Evolutionary conservation across 2,797 vertebrate species (phyloP).

Genomic region (Chlorospingus flavigularis): DNA sequence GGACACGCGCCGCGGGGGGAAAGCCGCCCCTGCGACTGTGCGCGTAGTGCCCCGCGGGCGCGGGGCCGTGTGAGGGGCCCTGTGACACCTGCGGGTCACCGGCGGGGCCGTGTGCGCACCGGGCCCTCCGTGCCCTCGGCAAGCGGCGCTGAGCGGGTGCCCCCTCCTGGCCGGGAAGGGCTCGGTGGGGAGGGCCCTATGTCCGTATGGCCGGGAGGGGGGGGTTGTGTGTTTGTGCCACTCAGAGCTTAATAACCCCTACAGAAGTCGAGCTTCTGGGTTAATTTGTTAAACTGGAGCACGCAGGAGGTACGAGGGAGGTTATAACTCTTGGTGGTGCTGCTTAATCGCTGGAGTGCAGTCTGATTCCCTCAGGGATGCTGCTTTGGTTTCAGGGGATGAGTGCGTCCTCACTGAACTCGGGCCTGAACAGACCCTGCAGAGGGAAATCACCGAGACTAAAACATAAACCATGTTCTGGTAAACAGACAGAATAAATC

Average conservation of each 20-base stretch:
- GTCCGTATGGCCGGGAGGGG: rapidly evolving
- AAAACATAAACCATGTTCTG: neutral
- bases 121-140: neutral
- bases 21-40: rapidly evolving
- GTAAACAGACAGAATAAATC: neutral
- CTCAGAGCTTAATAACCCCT: rapidly evolving
- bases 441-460: neutral
- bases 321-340: neutral
- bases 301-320: neutral
- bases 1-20: neutral
- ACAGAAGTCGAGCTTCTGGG: neutral
- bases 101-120: neutral
- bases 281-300: neutral
- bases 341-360: neutral
- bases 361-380: neutral
- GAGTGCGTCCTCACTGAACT: neutral
- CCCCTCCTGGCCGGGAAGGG: neutral
- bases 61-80: neutral
- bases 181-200: neutral
- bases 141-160: neutral
- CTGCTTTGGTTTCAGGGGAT: neutral
- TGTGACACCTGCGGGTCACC: neutral
- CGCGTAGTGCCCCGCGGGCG: neutral
- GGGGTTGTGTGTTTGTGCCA: too few relatives aligned
- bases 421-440: neutral